Evolutionary conservation across 2,113 vertebrate genomes (phyloP).

Genomic region (Ranitomeya variabilis): DNA sequence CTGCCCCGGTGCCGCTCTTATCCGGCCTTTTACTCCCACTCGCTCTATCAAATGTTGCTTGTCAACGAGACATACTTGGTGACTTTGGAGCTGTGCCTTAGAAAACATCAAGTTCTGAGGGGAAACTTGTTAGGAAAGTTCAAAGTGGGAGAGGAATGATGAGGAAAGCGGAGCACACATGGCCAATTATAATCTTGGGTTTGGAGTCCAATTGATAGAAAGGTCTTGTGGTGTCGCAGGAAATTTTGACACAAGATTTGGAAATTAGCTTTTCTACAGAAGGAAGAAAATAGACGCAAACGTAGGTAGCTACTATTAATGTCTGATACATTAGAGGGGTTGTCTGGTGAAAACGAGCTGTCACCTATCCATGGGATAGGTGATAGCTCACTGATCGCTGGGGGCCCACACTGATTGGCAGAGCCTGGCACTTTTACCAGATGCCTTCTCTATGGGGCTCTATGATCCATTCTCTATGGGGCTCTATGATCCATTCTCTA

Average conservation of each 20-base stretch:
- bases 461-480: no score
- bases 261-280: background rate
- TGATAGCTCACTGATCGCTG: no score
- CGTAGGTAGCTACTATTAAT: no score
- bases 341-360: no score
- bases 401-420: no score
- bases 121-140: background rate
- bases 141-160: background rate
- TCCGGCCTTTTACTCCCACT: background rate
- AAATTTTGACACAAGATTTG: background rate
- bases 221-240: background rate
- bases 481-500: no score
- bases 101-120: background rate
- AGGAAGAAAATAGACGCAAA: no score
- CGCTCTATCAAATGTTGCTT: background rate
- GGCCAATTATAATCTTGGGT: background rate
- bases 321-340: no score
- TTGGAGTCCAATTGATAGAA: background rate
- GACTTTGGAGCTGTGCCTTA: background rate
- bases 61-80: background rate
- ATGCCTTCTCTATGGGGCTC: no score
- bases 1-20: background rate
- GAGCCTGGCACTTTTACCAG: no score
- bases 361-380: no score
- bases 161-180: background rate